phyloP scores from a whole-genome alignment of 2,888 invertebrate species.

The Nomada lathburiana region DNA sequence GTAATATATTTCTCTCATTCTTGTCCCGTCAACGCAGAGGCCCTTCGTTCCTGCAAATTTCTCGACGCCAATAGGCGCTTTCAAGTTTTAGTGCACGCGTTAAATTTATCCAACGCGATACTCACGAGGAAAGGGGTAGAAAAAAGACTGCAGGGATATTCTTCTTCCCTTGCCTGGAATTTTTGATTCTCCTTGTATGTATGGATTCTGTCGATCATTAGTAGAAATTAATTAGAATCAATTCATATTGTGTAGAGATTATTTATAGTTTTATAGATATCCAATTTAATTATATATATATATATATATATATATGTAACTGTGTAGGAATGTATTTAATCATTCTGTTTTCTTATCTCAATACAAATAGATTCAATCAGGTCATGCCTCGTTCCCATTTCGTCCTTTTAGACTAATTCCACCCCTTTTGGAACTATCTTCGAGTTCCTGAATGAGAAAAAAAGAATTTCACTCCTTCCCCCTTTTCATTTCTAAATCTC shows the following conservation, averaged over 20 bases:
- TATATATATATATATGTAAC: neutral
- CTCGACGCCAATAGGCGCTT: constrained; percentile 34
- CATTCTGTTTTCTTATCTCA: neutral
- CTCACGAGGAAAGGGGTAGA: neutral
- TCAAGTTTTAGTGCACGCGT: constrained; percentile 23
- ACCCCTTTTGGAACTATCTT: neutral
- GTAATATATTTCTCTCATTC: constrained; percentile 27
- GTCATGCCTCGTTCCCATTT: constrained; percentile 5
- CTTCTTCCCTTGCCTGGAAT: neutral
- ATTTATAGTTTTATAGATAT: no score
- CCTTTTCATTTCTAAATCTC: neutral
- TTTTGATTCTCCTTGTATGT: neutral
- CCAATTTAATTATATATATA: neutral
- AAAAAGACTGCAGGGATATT: neutral
- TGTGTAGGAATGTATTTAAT: no score
- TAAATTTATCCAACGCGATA: constrained; percentile 22
- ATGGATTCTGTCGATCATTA: neutral
- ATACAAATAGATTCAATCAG: neutral
- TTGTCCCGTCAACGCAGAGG: constrained; percentile 36
- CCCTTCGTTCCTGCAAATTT: constrained; percentile 46
- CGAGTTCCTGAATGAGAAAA: neutral
- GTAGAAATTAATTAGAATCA: neutral
- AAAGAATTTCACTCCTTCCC: neutral
- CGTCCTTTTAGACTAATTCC: neutral
- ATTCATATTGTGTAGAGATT: neutral